Evolutionary conservation across 2,113 vertebrate species (phyloP).

Genomic region (Boulengeromyrus knoepffleri): DNA sequence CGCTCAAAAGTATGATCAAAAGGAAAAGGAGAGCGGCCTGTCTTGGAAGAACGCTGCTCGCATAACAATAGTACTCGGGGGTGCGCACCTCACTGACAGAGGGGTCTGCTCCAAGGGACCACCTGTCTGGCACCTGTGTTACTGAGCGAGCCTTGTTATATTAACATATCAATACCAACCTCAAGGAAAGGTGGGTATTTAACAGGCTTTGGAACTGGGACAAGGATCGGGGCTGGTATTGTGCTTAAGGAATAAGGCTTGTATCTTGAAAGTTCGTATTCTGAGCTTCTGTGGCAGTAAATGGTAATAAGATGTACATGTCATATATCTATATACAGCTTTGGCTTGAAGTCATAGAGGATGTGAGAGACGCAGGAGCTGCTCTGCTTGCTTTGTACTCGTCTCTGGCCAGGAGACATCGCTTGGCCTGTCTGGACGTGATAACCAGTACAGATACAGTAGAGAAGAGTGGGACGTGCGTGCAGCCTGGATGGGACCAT

Average conservation of each 20-base stretch:
- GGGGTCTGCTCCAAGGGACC: neutral
- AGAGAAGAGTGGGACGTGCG: neutral
- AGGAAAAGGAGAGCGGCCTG: neutral
- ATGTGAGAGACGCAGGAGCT: neutral
- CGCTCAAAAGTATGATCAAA: constrained; percentile 14
- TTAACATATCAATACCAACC: neutral
- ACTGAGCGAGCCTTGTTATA: neutral
- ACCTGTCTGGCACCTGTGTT: neutral
- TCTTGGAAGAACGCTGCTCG: neutral
- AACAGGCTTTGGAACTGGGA: neutral
- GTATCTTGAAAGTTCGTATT: neutral
- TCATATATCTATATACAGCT: neutral
- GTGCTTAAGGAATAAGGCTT: neutral
- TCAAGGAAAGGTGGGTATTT: neutral
- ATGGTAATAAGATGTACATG: neutral
- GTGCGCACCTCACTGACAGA: neutral
- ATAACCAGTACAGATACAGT: neutral
- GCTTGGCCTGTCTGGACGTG: neutral
- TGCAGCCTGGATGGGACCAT: neutral
- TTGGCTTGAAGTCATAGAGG: neutral
- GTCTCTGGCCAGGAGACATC: neutral
- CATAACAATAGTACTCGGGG: neutral
- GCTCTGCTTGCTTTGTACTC: neutral
- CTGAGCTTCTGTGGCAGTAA: neutral
- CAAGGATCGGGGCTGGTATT: neutral